phyloP scores from a whole-genome alignment of 2,113 vertebrate species.

The Lichenostomus cassidix region DNA sequence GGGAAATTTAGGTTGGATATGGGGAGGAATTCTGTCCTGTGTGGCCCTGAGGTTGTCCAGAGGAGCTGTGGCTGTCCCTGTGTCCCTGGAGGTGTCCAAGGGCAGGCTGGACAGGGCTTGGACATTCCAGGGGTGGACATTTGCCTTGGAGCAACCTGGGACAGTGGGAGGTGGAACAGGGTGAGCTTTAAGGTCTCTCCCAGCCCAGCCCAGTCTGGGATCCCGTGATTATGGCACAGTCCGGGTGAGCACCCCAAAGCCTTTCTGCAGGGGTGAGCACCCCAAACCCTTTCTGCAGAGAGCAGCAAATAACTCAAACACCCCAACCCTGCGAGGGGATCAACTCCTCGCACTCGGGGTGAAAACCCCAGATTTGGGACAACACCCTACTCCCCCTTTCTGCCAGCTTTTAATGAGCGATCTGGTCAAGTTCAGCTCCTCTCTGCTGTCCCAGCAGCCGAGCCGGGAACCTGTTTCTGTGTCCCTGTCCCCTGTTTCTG shows the following conservation, averaged over 20 bases:
- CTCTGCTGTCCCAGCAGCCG: neutral
- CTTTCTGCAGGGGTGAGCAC: neutral
- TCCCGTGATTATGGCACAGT: fast-evolving
- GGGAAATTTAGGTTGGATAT: fast-evolving
- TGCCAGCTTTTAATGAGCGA: neutral
- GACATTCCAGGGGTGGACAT: no score
- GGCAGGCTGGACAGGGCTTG: neutral
- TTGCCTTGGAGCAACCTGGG: neutral
- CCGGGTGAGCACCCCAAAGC: neutral
- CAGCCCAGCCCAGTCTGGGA: no score
- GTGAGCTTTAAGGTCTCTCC: neutral
- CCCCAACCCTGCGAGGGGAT: fast-evolving
- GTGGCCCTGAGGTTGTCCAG: neutral
- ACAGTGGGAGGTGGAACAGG: neutral
- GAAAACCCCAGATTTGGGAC: neutral
- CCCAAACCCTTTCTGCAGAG: neutral
- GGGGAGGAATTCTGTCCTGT: no score
- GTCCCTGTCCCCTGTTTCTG: neutral
- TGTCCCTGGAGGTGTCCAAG: neutral
- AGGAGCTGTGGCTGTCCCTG: neutral
- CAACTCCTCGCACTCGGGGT: neutral
- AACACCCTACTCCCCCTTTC: neutral
- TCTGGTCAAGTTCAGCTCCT: neutral
- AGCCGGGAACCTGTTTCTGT: fast-evolving
- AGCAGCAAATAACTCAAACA: fast-evolving